A percentile compares a stretch with the other conserved stretches of the same genome.
Evolutionary conservation across 2,888 invertebrate genomes (phyloP).

Genomic region (Polylopha cassiicola): DNA sequence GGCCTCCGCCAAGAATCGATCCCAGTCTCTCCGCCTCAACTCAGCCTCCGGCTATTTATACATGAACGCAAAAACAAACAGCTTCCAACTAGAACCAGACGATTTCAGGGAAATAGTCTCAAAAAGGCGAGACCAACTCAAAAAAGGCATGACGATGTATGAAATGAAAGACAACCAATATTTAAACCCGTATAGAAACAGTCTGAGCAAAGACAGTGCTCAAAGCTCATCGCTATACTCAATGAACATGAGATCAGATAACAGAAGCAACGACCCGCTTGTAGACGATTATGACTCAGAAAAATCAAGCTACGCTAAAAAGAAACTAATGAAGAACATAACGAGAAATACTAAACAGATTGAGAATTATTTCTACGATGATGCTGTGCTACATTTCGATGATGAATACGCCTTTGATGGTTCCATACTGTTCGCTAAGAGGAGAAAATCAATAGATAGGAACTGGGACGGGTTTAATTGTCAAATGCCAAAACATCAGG

Average conservation of each 20-base stretch:
- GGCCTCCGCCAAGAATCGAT: constrained; percentile 52
- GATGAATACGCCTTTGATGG: constrained; percentile 72
- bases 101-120: constrained; percentile 69
- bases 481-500: constrained; percentile 45
- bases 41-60: constrained; percentile 71
- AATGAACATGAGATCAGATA: constrained; percentile 57
- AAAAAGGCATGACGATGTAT: constrained; percentile 61
- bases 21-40: constrained; percentile 65
- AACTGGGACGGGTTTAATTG: constrained; percentile 59
- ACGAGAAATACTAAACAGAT: constrained; percentile 56
- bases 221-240: constrained; percentile 63
- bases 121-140: constrained; percentile 62
- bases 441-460: constrained; percentile 66
- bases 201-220: constrained; percentile 51
- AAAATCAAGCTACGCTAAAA: constrained; percentile 66
- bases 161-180: constrained; percentile 55
- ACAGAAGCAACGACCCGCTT: constrained; percentile 64
- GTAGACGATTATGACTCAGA: constrained; percentile 72
- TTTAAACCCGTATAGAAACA: constrained; percentile 47
- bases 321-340: constrained; percentile 68
- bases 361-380: constrained; percentile 72
- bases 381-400: constrained; percentile 67
- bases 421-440: constrained; percentile 64
- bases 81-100: constrained; percentile 67
- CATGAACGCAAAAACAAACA: constrained; percentile 70